Conservation (phyloP, 2,888 invertebrate species). For the Melipona bicolor region DNA sequence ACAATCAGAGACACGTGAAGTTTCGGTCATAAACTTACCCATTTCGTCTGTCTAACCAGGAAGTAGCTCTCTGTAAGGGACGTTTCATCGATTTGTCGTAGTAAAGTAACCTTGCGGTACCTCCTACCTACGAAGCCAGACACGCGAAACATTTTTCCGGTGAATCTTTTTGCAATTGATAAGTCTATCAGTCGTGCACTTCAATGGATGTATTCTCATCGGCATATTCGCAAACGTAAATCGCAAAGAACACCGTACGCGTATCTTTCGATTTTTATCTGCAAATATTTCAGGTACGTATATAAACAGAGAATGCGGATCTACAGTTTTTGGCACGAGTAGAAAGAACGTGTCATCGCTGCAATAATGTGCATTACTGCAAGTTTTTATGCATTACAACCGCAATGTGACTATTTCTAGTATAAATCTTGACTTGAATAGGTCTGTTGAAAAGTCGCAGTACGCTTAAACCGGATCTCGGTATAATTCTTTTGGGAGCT, state of each 20-base stretch:
- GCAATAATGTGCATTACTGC: not conserved
- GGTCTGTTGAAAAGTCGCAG: constrained; percentile 40
- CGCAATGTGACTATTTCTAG: not conserved
- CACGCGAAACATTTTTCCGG: constrained; percentile 66
- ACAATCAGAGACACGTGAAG: constrained; percentile 17
- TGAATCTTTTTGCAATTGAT: constrained; percentile 17
- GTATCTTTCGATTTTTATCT: not conserved
- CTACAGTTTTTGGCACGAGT: not conserved
- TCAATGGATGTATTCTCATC: constrained; percentile 38
- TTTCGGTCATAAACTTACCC: not conserved
- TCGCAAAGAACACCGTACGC: not conserved
- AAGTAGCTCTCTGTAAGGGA: constrained; percentile 40
- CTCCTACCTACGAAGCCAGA: constrained; percentile 55
- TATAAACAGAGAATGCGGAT: not conserved
- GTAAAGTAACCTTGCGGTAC: constrained; percentile 72
- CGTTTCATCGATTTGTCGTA: constrained; percentile 76
- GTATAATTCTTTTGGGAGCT: constrained; percentile 31
- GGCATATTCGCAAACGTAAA: constrained; percentile 25
- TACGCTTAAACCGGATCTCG: constrained; percentile 46
- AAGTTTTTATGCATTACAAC: not conserved
- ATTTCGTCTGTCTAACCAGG: constrained; percentile 31
- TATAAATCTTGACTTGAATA: not conserved
- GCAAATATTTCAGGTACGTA: not conserved
- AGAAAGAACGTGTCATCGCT: too few species aligned
- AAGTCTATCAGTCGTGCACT: constrained; percentile 35